A percentile compares a stretch with the other conserved stretches of the same genome.
phyloP scores from a whole-genome alignment of 2,113 vertebrate species.

The Cyprinodon tularosa region DNA sequence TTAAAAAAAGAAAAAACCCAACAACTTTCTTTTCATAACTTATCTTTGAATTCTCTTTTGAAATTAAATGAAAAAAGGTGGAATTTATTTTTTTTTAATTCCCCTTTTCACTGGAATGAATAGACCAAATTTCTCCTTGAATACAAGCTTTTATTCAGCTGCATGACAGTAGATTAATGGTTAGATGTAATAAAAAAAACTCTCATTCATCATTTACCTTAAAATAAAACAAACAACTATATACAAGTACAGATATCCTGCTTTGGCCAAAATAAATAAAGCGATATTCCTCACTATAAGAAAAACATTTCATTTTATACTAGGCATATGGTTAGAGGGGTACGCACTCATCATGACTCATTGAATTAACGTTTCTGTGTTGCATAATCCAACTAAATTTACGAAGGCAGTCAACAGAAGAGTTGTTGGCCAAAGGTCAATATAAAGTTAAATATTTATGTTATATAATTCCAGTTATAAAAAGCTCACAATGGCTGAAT shows the following conservation, averaged over 20 bases:
- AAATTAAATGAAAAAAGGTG: slow-evolving; percentile 19
- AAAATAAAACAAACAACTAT: background rate
- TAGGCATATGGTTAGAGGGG: slow-evolving; percentile 32
- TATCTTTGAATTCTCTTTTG: background rate
- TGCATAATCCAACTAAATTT: slow-evolving; percentile 30
- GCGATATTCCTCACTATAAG: background rate
- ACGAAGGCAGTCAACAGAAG: slow-evolving; percentile 22
- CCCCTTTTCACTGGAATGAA: background rate
- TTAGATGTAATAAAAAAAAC: slow-evolving; percentile 9
- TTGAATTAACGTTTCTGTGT: slow-evolving; percentile 34
- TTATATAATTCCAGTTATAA: background rate
- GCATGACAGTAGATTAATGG: slow-evolving; percentile 10
- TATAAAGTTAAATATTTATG: background rate
- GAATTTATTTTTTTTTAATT: background rate
- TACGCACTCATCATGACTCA: slow-evolving; percentile 39
- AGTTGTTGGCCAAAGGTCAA: background rate
- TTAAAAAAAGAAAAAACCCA: background rate
- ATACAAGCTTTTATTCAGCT: slow-evolving; percentile 5
- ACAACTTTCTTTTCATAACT: slow-evolving; percentile 6
- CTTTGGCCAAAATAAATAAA: slow-evolving; percentile 25
- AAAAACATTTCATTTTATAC: background rate
- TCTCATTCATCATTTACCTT: slow-evolving; percentile 5
- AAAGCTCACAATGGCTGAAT: too few species aligned
- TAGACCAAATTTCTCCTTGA: background rate
- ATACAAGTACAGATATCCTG: background rate